Evolutionary conservation across 2,888 invertebrate genomes (phyloP).

Genomic region (Sphaeridia pumilis): DNA sequence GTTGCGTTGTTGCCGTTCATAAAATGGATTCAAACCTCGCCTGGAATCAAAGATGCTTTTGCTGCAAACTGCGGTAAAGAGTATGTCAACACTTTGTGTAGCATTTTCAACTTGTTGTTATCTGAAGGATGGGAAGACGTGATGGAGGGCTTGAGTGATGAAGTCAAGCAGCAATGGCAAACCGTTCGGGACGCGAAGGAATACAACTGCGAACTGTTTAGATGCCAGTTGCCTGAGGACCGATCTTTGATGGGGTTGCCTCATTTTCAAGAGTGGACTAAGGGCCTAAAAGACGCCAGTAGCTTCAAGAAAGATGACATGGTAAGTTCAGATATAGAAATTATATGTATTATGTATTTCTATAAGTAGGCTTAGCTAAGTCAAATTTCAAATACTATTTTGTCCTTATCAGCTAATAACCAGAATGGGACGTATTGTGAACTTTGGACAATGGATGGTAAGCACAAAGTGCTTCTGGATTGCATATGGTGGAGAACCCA

Average conservation of each 20-base stretch:
- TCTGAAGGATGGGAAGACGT: conserved; percentile 23
- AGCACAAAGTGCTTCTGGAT: conserved; percentile 24
- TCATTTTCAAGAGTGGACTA: conserved; percentile 10
- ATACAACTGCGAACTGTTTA: conserved; percentile 9
- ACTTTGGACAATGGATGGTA: conserved; percentile 30
- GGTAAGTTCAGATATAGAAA: too few species aligned
- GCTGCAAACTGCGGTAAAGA: conserved; percentile 29
- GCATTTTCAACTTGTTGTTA: conserved; percentile 23
- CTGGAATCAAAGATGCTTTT: conserved; percentile 28
- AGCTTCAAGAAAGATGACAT: background rate
- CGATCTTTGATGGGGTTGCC: conserved; percentile 29
- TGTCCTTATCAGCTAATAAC: conserved; percentile 22
- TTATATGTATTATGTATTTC: too few species aligned
- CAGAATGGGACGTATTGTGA: conserved; percentile 24
- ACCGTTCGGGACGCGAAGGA: background rate
- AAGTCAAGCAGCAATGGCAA: conserved; percentile 14
- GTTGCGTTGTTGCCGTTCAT: conserved; percentile 29
- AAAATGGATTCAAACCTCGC: conserved; percentile 28
- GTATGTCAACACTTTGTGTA: conserved; percentile 26
- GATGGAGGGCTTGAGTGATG: conserved; percentile 7
- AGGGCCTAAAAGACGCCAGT: background rate
- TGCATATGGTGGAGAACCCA: conserved; percentile 1
- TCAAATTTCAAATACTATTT: too few species aligned
- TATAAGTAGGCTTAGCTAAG: too few species aligned
- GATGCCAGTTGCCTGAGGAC: conserved; percentile 28